phyloP scores from a whole-genome alignment of 2,888 invertebrate genomes.

The Boloria selene region DNA sequence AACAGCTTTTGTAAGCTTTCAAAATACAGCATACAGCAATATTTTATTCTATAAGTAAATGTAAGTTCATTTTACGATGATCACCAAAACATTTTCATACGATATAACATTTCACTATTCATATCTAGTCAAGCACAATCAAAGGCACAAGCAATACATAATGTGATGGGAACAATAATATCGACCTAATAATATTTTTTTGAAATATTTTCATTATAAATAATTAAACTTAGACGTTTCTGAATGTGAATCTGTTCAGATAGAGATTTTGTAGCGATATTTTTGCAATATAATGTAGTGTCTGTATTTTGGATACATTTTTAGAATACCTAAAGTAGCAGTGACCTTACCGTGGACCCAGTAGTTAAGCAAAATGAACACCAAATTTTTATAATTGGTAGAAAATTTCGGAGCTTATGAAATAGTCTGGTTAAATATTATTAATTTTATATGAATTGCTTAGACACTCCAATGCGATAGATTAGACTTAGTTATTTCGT shows the following conservation, averaged over 20 bases:
- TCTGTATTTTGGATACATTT: conserved; percentile 77
- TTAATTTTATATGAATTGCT: conserved; percentile 19
- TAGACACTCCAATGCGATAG: conserved; percentile 37
- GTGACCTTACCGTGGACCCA: conserved; percentile 65
- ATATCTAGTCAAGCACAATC: background rate
- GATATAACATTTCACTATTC: background rate
- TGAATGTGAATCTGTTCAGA: conserved; percentile 52
- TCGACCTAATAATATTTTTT: conserved; percentile 71
- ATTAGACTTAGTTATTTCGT: conserved; percentile 69
- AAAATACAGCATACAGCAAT: no score
- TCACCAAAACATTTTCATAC: no score
- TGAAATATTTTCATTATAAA: conserved; percentile 55
- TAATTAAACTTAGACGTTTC: conserved; percentile 43
- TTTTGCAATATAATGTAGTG: conserved; percentile 70
- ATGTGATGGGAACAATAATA: conserved; percentile 70
- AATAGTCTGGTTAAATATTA: conserved; percentile 40
- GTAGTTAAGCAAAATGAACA: conserved; percentile 74
- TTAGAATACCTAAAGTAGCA: conserved; percentile 55
- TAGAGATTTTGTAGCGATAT: conserved; percentile 73
- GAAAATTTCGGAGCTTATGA: conserved; percentile 70
- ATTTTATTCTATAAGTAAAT: no score
- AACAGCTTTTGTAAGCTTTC: no score
- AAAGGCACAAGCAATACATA: conserved; percentile 31
- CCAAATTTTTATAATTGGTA: conserved; percentile 70
- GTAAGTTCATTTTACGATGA: no score